Evolutionary conservation across 2,888 invertebrate species (phyloP), one percentile per base, ranked within the genome.

Genomic region (Spisula subtruncata): DNA sequence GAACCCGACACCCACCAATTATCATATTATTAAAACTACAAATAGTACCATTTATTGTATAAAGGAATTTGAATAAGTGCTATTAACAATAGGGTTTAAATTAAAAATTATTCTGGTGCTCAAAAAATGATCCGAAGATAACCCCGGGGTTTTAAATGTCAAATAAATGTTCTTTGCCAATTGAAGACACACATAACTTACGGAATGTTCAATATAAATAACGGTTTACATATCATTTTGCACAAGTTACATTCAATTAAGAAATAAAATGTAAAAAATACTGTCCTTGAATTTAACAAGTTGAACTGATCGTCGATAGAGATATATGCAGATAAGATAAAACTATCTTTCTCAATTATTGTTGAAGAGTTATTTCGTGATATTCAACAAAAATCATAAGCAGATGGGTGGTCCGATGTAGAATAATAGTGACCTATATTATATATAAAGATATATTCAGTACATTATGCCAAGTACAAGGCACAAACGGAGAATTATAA

Each of bases 91-190:
- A 56, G 82, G 51, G 56, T 83, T 46, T 85, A 83, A 80, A 88
- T 88, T 85, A 71, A 60, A 85, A 85, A 85, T 85, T 35, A 85
- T 80, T 81, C 84, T 46, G 71, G 91, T 87, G 81, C 84, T 60
- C 41, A 16, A 12, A 48, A 41, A 86, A 88, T 86, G 86, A 88
- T n/a, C 88, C 87, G 14, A 2, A 18, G 91, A 89, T 91, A 89
- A 89, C 91, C 90, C 48, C 20, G 83, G 12, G 80, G 83, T 83
- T 56, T 86, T 81, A 80, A 86, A 66, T 89, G 83, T 83, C 89
- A 79, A 83, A 75, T 87, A 85, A 85, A 79, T 85, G 54, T 79
- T 35, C 12, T 18, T 35, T 35, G 29, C 4, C 32, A 75, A 32
- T 32, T 32, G 25, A 35, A 75, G 20, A 75, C 14, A 35, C 16